Base-by-base conservation (phyloP, 2,797 vertebrate species). In the Sphenopsis melanotis region DNA sequence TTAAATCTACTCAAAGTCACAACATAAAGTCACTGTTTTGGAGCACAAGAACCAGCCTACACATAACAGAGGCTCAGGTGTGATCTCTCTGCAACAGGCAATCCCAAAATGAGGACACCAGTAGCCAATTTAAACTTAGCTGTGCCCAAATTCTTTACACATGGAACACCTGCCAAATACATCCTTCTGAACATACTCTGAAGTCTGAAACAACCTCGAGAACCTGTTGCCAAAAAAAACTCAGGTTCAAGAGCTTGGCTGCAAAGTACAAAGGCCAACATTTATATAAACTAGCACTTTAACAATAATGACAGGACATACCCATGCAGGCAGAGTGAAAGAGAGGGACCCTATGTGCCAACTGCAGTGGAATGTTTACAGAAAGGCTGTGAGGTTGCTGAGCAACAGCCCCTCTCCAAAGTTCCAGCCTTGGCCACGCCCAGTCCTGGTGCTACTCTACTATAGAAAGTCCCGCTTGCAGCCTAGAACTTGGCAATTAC, bases 401-500 rank as follows among this genome's bases (percentile, higher is more conserved):
- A 46, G 87, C 65, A 90, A 90, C 72, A 29, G 39, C 26, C 39
- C 20, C 30, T 46, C 50, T 5, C 44, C 65, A 41, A 32, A 32
- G 52, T 78, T 83, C 87, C 52, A 53, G 30, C 11, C 15, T 3
- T 12, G 15, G 37, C 44, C 52, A 65, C 10, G 0, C 46, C 80
- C 59, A 46, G 0, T 4, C 26, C 39, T 23, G 15, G 7, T 32
- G n/a, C 5, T 5, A 24, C 24, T 27, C 44, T 11, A 0, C 18
- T 20, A 0, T 0, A 9, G 0, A 14, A 57, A 34, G 30, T 22
- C 41, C 41, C 21, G 1, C 46, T 23, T 23, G 80, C 26, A 41
- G 39, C 65, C 26, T 9, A 27, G 39, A 49, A 34, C 44, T 41
- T 32, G 30, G 3, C 17, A 19, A 11, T 30, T 20, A 20, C 17